Conservation (phyloP, 1,140 invertebrate species). For the Eufriesea mexicana region DNA sequence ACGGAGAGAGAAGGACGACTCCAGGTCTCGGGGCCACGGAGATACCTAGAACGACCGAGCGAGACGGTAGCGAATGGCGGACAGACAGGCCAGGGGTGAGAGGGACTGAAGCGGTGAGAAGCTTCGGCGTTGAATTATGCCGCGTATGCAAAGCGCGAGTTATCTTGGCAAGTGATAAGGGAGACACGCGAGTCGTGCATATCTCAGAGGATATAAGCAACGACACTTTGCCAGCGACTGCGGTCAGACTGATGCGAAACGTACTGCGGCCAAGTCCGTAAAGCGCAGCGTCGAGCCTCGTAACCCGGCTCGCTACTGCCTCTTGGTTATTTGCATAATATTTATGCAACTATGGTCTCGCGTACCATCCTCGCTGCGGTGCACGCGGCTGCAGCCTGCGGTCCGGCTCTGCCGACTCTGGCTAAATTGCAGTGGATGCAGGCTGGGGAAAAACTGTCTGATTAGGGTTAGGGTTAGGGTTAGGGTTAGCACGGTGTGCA, state of each 20-base stretch:
- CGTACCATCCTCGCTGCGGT: not conserved
- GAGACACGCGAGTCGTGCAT: conserved; percentile 79
- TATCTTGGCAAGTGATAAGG: conserved; percentile 80
- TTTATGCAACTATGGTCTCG: conserved; percentile 60
- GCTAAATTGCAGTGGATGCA: conserved; percentile 7
- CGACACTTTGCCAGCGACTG: conserved; percentile 69
- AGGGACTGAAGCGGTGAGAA: conserved; percentile 42
- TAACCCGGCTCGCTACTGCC: conserved; percentile 20
- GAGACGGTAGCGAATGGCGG: not conserved
- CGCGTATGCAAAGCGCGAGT: conserved; percentile 80
- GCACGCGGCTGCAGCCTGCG: not conserved
- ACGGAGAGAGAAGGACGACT: not conserved
- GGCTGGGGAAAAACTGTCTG: not conserved
- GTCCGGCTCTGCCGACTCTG: not conserved
- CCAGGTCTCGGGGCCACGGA: too few relatives aligned
- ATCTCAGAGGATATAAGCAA: conserved; percentile 75
- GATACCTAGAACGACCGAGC: too few relatives aligned
- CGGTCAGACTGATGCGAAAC: conserved; percentile 5
- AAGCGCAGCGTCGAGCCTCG: conserved; percentile 7
- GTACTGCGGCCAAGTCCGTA: not conserved
- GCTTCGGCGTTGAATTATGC: conserved; percentile 78
- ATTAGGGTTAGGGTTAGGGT: too few relatives aligned
- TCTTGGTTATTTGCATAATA: conserved; percentile 70
- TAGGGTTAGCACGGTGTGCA: too few relatives aligned
- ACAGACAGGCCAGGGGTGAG: too few relatives aligned